Conservation (phyloP, 2,888 invertebrate genomes). For the Galeruca laticollis region DNA sequence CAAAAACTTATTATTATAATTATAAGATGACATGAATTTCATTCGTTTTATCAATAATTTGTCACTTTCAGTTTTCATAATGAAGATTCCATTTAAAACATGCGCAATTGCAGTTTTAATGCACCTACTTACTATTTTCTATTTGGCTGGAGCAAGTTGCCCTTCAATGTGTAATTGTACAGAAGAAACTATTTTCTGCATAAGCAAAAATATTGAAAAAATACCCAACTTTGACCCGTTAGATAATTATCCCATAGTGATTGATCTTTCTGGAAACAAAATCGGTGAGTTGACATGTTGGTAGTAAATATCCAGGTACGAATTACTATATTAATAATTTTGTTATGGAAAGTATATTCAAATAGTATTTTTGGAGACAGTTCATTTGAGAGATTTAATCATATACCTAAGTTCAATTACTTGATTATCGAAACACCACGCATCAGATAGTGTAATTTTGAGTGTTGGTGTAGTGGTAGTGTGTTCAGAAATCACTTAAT, state of each 20-base stretch:
- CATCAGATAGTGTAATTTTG: no score
- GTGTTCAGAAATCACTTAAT: no score
- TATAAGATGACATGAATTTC: no score
- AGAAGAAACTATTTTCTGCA: slow-evolving; percentile 55
- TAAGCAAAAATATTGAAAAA: slow-evolving; percentile 52
- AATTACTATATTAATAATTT: no score
- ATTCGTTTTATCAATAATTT: not conserved
- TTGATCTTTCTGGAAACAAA: slow-evolving; percentile 62
- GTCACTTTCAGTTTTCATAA: not conserved
- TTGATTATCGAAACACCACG: no score
- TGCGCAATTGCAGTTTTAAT: not conserved
- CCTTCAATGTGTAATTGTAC: slow-evolving; percentile 58
- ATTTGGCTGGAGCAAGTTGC: slow-evolving; percentile 47
- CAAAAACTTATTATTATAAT: no score
- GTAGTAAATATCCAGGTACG: not conserved
- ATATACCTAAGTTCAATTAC: no score
- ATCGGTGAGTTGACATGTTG: slow-evolving; percentile 43
- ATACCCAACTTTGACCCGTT: slow-evolving; percentile 59
- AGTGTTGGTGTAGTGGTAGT: no score
- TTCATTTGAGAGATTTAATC: no score
- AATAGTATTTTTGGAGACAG: no score
- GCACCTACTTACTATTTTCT: slow-evolving; percentile 9
- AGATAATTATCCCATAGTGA: slow-evolving; percentile 53
- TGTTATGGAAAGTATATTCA: no score
- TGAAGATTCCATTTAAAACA: not conserved